Evolutionary conservation across 2,888 invertebrate species (phyloP).

Genomic region (Mayetiola destructor): DNA sequence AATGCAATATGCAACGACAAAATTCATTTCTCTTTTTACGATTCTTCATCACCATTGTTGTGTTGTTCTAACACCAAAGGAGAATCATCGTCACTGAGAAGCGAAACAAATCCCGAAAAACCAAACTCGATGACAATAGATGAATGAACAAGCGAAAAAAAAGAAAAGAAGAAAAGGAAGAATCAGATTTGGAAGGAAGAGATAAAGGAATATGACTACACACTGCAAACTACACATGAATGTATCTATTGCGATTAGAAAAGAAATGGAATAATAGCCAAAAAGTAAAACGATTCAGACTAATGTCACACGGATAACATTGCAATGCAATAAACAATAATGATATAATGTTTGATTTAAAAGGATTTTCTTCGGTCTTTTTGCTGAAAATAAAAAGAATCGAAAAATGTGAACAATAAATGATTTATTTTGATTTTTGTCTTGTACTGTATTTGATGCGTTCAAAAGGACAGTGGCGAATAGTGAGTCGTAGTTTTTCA

Average conservation of each 20-base stretch:
- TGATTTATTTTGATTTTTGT: slow-evolving; percentile 5
- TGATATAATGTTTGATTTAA: slow-evolving; percentile 10
- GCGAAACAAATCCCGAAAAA: too few species aligned
- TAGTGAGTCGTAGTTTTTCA: background rate
- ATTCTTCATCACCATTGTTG: slow-evolving; percentile 1
- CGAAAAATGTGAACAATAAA: slow-evolving; percentile 1
- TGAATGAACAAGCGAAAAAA: background rate
- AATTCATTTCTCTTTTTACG: too few species aligned
- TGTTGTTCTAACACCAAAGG: background rate
- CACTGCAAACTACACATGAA: background rate
- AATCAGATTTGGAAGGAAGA: background rate
- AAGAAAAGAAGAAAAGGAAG: background rate
- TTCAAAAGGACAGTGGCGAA: background rate
- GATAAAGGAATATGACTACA: background rate
- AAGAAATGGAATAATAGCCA: background rate
- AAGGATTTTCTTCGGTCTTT: slow-evolving; percentile 12
- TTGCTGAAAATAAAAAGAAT: background rate
- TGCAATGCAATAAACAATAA: slow-evolving; percentile 5
- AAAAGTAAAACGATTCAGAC: background rate
- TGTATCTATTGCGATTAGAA: too few species aligned
- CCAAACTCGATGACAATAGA: too few species aligned
- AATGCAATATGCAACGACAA: background rate
- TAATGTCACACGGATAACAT: slow-evolving; percentile 7
- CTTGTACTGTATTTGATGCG: background rate
- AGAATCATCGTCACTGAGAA: background rate